Evolutionary conservation across 2,113 vertebrate species (phyloP), one percentile per base, ranked within the genome.

Genomic region (Nerophis ophidion): DNA sequence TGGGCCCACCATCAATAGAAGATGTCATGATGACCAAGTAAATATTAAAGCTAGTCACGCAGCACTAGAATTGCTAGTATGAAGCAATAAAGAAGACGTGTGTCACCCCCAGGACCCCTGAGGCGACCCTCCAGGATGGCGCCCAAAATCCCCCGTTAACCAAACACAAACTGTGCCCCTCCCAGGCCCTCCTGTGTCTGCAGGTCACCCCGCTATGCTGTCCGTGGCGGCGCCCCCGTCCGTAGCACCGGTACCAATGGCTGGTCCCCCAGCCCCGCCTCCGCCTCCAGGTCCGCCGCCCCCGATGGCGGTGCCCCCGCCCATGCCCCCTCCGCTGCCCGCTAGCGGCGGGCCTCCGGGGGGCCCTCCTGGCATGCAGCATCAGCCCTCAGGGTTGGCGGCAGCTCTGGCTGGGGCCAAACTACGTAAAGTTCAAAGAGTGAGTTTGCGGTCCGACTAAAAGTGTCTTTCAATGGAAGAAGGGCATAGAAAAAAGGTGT

Each of bases 381-480:
- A 72, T n/a, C 84, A 86, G 74, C 93, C 95, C 73, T 93, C 95
- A 6, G 96, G 96, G 70, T 91, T 99, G 48, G 96, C 96, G 1
- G 96, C 96, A 0, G 96, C 96, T 17, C 86, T 99, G 86, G 96
- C 97, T 45, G 95, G 96, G 83, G 97, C 97, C 87, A 99, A 99
- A 90, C 90, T 99, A 55, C 93, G 97, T 60, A 94, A 93, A 91
- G 95, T 96, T 9, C 93, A 94, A 49, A 86, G 95, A 92, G 96
- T 98, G 87, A 93, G 94, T 15, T 14, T 60, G 15, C 40, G 47
- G 38, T 13, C 7, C 48, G 17, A 4, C 48, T n/a, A 56, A n/a
- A 57, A 26, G 11, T 52, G 10, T 58, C 11, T 1, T 60, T 48
- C 48, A 7, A n/a, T 4, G 9, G 13, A 16, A 48, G 7, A 15